Evolutionary conservation across 2,113 vertebrate species (phyloP), one percentile per base, ranked within the genome.

Genomic region (Osmerus mordax): DNA sequence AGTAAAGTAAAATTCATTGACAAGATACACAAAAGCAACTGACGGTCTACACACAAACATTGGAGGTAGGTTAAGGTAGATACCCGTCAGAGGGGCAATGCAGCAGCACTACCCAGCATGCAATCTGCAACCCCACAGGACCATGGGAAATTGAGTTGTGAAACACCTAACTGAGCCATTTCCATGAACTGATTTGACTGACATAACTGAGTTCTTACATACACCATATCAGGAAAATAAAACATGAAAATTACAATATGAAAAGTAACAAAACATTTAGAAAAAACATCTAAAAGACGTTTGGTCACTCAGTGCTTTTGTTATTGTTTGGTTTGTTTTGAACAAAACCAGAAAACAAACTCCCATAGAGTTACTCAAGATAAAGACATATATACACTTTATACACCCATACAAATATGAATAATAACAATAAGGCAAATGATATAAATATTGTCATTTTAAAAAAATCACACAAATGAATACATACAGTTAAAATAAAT

Each of bases 251-350:
- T 73, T 41, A 73, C 69, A 79, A 59, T 71, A 76, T 75, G 70
- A 83, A 74, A 77, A 41, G 76, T 36, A 23, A 77, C 14, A 64
- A 64, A 72, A 81, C 73, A 81, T 84, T 84, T 81, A 81, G 78
- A 85, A 41, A 85, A 77, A 68, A 65, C 52, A 84, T 82, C 78
- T 87, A 83, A 86, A 89, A 79, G 76, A 86, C 81, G 72, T 90
- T 90, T 90, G 90, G 88, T 89, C 87, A 88, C 88, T 90, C 89
- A 92, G 90, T 91, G 91, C 90, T 91, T 92, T 88, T 87, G 81
- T 84, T 90, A 80, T 78, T 72, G 79, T 77, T 83, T 71, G 74
- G 78, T 87, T 75, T 59, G 71, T 81, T 75, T 9, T 68, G 77
- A 88, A 88, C 79, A 76, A 81, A 89, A 83, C 79, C 73, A 83